phyloP scores from a whole-genome alignment of 1,140 invertebrate species.

The Popillia japonica region DNA sequence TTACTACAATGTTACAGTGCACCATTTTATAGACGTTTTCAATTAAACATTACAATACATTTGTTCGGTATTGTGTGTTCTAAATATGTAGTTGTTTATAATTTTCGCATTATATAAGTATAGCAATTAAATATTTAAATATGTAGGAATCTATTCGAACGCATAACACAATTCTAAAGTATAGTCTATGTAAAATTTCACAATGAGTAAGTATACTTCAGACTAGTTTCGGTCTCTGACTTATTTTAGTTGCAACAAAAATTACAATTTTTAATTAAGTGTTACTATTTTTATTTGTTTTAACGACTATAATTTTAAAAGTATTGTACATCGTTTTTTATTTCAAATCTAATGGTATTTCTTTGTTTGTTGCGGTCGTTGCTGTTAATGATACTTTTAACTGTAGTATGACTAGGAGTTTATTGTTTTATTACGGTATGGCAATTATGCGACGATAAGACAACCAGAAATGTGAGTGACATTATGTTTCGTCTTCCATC shows the following conservation, averaged over 20 bases:
- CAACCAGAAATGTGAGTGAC: conserved; percentile 16
- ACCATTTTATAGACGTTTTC: no score
- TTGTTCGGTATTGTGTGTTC: no score
- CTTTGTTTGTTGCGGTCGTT: conserved; percentile 19
- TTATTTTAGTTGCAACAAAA: not conserved
- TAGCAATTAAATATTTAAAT: no score
- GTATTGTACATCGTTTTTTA: not conserved
- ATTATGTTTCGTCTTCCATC: not conserved
- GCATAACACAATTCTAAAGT: no score
- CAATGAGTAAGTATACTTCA: no score
- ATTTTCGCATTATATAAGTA: no score
- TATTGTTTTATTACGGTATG: conserved; percentile 26
- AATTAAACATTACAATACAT: no score
- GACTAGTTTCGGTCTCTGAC: not conserved
- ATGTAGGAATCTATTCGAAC: no score
- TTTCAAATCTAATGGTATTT: not conserved
- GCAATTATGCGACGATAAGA: not conserved
- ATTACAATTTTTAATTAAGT: conserved; percentile 1
- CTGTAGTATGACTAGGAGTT: conserved; percentile 7
- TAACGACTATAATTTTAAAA: no score
- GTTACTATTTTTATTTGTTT: not conserved
- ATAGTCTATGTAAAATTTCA: no score
- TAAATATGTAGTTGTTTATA: no score
- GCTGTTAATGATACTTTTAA: conserved; percentile 17
- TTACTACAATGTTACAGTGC: no score